Conservation (phyloP, 2,888 invertebrate species). For the Aethes cnicana region DNA sequence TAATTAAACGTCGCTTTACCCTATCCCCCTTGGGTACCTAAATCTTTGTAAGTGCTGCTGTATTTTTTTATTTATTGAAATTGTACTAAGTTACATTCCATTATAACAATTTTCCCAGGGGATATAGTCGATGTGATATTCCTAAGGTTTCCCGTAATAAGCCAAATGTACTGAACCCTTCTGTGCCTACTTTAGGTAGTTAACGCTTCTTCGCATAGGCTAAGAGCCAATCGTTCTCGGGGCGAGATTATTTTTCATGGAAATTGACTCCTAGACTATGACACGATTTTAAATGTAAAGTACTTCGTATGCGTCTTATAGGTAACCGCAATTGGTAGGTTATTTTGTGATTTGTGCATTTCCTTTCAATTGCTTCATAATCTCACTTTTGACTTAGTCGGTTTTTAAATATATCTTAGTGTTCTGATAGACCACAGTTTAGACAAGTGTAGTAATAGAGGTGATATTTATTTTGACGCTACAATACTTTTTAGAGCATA, state of each 20-base stretch:
- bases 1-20: slow-evolving; percentile 71
- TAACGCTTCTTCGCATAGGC: slow-evolving; percentile 47
- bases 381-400: slow-evolving; percentile 13
- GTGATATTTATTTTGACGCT: background rate
- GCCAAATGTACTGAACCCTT: slow-evolving; percentile 82
- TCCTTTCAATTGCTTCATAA: slow-evolving; percentile 15
- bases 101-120: slow-evolving; percentile 50
- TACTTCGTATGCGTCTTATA: slow-evolving; percentile 48
- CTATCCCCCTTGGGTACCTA: slow-evolving; percentile 58
- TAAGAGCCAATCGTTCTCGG: slow-evolving; percentile 13
- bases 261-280: slow-evolving; percentile 25
- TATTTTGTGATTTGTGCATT: slow-evolving; percentile 28
- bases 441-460: background rate
- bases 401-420: slow-evolving; percentile 4
- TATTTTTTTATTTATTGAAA: slow-evolving; percentile 13
- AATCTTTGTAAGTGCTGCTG: slow-evolving; percentile 16
- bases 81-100: slow-evolving; percentile 59
- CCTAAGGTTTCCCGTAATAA: slow-evolving; percentile 73
- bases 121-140: slow-evolving; percentile 76
- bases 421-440: background rate
- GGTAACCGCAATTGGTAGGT: slow-evolving; percentile 23
- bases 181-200: slow-evolving; percentile 78
- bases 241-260: slow-evolving; percentile 33
- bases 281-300: slow-evolving; percentile 49
- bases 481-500: no score